These are phyloP conservation scores for Upupa epops DNA, from an alignment of 2,113 vertebrate species.

Conservation along the genomic window DNA sequence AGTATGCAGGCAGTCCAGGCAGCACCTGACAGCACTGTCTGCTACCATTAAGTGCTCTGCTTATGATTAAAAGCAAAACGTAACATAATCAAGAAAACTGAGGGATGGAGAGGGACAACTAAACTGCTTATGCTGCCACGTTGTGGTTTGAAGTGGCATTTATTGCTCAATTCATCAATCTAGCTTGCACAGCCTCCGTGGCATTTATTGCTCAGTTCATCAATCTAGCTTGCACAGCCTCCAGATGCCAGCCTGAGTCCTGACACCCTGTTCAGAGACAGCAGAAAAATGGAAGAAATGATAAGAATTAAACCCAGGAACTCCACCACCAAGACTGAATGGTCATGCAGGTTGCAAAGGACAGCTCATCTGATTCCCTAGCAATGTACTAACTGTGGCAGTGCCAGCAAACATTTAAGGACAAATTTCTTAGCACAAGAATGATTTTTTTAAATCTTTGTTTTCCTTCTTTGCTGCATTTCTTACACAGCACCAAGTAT, in stretches of 20 bases:
- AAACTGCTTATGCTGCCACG: slow-evolving; percentile 23
- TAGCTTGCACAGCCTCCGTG: neutral
- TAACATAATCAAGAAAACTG: neutral
- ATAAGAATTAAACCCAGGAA: neutral
- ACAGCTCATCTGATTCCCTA: neutral
- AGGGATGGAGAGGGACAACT: neutral
- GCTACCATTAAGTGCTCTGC: neutral
- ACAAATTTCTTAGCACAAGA: neutral
- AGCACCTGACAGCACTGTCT: neutral
- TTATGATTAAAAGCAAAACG: neutral
- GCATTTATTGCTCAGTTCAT: neutral
- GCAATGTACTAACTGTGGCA: neutral
- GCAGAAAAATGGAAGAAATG: neutral
- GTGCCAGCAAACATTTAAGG: neutral
- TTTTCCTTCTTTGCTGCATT: neutral
- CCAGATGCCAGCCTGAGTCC: neutral
- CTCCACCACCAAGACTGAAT: neutral
- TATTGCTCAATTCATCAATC: neutral
- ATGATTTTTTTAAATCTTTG: neutral
- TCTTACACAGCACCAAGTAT: neutral
- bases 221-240: neutral
- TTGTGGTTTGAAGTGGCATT: slow-evolving; percentile 3
- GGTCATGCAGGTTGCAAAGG: neutral
- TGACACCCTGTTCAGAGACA: neutral
- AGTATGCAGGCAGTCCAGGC: neutral